Evolutionary conservation across 2,113 vertebrate genomes (phyloP).

Genomic region (Platichthys stellatus): DNA sequence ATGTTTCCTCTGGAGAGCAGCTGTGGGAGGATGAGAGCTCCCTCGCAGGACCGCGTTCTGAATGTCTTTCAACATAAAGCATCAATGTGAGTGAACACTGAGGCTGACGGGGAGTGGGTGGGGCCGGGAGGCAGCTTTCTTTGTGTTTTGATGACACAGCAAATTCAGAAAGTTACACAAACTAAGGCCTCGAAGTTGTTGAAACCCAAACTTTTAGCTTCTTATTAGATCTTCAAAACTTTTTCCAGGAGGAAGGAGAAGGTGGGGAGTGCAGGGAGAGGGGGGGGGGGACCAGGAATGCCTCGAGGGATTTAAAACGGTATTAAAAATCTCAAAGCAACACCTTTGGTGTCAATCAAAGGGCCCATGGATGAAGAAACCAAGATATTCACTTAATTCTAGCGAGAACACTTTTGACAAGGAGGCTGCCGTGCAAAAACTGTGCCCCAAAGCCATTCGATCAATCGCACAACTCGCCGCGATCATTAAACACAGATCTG

Average conservation of each 20-base stretch:
- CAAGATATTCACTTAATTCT: constrained; percentile 62
- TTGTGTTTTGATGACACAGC: constrained; percentile 63
- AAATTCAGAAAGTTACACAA: constrained; percentile 52
- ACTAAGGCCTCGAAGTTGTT: constrained; percentile 58
- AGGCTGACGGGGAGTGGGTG: constrained; percentile 21
- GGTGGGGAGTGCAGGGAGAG: constrained; percentile 8
- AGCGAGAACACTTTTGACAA: constrained; percentile 59
- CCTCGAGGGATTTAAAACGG: constrained; percentile 62
- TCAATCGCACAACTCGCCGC: constrained; percentile 61
- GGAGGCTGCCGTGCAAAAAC: constrained; percentile 62
- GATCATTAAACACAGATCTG: constrained; percentile 69
- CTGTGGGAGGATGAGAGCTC: constrained; percentile 49
- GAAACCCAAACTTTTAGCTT: constrained; percentile 52
- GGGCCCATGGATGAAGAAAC: constrained; percentile 62
- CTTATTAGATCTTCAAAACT: constrained; percentile 64
- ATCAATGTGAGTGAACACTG: constrained; percentile 21
- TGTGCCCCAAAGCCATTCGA: constrained; percentile 71
- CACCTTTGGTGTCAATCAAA: constrained; percentile 80
- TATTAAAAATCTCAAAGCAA: constrained; percentile 77
- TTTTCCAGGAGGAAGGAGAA: constrained; percentile 45
- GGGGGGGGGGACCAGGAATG: constrained; percentile 11
- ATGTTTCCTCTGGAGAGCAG: constrained; percentile 70
- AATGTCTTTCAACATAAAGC: constrained; percentile 48
- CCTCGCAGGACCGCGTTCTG: constrained; percentile 27
- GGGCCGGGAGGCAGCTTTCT: constrained; percentile 29